Evolutionary conservation across 2,797 vertebrate species (phyloP).

Genomic region (Enteromius fasciolatus): DNA sequence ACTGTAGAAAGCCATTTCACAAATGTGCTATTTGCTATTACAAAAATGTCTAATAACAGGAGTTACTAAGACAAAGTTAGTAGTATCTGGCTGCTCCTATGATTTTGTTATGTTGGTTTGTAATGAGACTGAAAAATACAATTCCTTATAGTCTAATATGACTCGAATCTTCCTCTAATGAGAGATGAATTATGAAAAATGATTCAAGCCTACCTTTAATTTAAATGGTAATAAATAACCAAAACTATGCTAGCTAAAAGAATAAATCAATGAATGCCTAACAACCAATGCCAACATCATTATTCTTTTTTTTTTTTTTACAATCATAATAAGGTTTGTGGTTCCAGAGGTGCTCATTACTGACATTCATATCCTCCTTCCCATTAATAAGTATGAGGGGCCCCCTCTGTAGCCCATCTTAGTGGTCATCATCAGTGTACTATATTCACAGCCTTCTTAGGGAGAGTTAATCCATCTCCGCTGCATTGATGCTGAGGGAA

Average conservation of each 20-base stretch:
- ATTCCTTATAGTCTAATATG: not conserved
- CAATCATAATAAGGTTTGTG: slow-evolving; percentile 23
- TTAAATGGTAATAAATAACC: not conserved
- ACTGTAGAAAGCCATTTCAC: not conserved
- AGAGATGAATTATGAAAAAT: not conserved
- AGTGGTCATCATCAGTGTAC: slow-evolving; percentile 55
- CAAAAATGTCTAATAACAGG: not conserved
- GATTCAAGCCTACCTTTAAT: not conserved
- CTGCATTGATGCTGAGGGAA: slow-evolving; percentile 59
- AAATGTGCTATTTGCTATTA: not conserved
- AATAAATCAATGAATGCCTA: slow-evolving; percentile 16
- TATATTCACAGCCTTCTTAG: slow-evolving; percentile 61
- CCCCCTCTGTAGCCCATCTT: slow-evolving; percentile 45
- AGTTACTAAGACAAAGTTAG: not conserved
- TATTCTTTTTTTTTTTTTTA: not conserved
- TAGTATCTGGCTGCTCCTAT: not conserved
- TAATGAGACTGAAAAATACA: not conserved
- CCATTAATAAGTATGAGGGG: slow-evolving; percentile 62
- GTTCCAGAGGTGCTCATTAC: slow-evolving; percentile 55
- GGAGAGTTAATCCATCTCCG: slow-evolving; percentile 56
- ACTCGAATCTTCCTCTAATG: not conserved
- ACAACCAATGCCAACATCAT: not conserved
- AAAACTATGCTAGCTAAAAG: not conserved
- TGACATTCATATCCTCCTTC: slow-evolving; percentile 48
- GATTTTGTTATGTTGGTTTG: not conserved